A percentile compares a stretch with the other conserved stretches of the same genome.
Conservation (phyloP, 1,140 invertebrate species). For the Bacillus rossius region DNA sequence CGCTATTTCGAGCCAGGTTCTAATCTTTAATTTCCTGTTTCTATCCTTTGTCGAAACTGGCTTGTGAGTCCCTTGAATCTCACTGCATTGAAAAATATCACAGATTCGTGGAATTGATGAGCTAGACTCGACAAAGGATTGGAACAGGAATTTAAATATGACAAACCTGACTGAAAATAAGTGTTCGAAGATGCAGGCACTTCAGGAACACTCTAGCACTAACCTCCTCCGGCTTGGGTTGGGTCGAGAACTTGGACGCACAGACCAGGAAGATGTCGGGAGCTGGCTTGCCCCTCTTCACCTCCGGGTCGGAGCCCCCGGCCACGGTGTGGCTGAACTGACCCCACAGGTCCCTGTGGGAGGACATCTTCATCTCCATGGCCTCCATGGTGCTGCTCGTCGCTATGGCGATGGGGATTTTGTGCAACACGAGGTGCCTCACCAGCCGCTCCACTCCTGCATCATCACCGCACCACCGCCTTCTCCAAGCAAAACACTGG, state of each 20-base stretch:
- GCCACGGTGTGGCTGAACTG: constrained; percentile 79
- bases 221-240: constrained; percentile 61
- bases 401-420: constrained; percentile 80
- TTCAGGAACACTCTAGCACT: too few species aligned
- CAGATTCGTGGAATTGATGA: too few species aligned
- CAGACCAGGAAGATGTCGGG: constrained; percentile 91
- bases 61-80: too few species aligned
- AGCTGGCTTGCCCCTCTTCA: constrained; percentile 85
- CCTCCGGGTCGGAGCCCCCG: constrained; percentile 81
- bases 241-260: constrained; percentile 70
- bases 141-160: too few species aligned
- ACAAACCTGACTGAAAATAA: too few species aligned
- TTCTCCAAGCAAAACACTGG: constrained; percentile 16
- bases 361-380: constrained; percentile 70
- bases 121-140: too few species aligned
- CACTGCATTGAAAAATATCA: too few species aligned
- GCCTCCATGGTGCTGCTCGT: constrained; percentile 79
- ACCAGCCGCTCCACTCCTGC: constrained; percentile 78
- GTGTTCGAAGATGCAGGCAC: too few species aligned
- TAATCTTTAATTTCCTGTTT: too few species aligned
- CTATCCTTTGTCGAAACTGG: too few species aligned
- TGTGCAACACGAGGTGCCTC: constrained; percentile 67
- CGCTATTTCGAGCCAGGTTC: too few species aligned
- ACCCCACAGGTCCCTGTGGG: constrained; percentile 56
- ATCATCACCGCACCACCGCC: constrained; percentile 26